A percentile compares a stretch with the other conserved stretches of the same genome.
Conservation (phyloP, 2,888 invertebrate species). For the Tenthredo scrophulariae region DNA sequence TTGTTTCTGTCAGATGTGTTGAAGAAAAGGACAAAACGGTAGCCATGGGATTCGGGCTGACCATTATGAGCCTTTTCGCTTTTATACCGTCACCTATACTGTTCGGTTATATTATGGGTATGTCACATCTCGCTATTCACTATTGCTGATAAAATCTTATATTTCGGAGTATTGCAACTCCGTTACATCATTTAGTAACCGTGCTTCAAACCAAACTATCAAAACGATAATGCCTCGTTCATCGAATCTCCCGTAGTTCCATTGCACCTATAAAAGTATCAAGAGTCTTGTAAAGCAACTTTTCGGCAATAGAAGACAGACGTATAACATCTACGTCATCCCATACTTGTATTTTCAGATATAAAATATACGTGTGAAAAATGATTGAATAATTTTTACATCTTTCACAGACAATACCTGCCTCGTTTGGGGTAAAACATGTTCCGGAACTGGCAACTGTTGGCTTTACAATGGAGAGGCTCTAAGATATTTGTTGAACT, state of each 20-base stretch:
- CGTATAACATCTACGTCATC: neutral
- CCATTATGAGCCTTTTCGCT: constrained; percentile 85
- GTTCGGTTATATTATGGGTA: constrained; percentile 86
- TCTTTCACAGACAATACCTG: constrained; percentile 82
- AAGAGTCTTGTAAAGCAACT: neutral
- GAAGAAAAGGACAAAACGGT: constrained; percentile 87
- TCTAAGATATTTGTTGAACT: constrained; percentile 83
- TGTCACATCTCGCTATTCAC: constrained; percentile 58
- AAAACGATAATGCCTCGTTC: neutral
- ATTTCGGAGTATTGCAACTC: neutral
- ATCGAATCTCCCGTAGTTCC: neutral
- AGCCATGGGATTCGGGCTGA: constrained; percentile 86
- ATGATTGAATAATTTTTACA: neutral
- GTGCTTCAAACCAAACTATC: neutral
- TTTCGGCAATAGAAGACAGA: neutral
- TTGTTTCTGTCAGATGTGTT: constrained; percentile 84
- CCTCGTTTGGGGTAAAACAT: constrained; percentile 87
- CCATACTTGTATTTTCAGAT: neutral
- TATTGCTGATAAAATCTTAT: neutral
- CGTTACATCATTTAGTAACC: neutral
- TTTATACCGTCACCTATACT: constrained; percentile 89
- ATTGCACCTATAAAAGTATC: neutral
- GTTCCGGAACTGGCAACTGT: constrained; percentile 85
- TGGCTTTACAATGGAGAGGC: constrained; percentile 86
- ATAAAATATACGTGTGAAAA: neutral